A percentile compares a stretch with the other conserved stretches of the same genome.
Conservation (phyloP, 1,140 invertebrate species). For the Drosophila jambulina region DNA sequence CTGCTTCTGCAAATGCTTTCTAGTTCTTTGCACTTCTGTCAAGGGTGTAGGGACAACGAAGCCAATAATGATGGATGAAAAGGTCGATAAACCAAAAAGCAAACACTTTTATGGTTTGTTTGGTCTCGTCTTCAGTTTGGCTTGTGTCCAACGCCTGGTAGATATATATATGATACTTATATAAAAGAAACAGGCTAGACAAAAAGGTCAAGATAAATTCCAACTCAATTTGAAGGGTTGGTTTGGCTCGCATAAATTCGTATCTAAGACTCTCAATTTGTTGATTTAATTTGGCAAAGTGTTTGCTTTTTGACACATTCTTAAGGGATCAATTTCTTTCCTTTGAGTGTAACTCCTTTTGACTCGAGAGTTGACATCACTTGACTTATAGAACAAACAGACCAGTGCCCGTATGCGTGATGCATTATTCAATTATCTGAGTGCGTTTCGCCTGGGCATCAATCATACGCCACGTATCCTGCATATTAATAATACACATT, state of each 20-base stretch:
- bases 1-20: conserved; percentile 40
- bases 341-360: conserved; percentile 7
- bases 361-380: conserved; percentile 30
- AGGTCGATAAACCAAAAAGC: conserved; percentile 56
- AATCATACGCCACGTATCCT: conserved; percentile 70
- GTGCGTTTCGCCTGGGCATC: conserved; percentile 45
- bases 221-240: conserved; percentile 14
- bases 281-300: conserved; percentile 35
- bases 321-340: neutral
- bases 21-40: conserved; percentile 9
- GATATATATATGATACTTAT: neutral
- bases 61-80: conserved; percentile 43
- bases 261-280: neutral
- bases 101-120: conserved; percentile 79
- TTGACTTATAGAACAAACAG: conserved; percentile 43
- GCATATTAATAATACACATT: conserved; percentile 66
- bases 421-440: conserved; percentile 50
- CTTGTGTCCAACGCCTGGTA: neutral
- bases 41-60: conserved; percentile 32
- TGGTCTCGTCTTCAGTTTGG: conserved; percentile 19
- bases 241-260: conserved; percentile 1
- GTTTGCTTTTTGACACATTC: neutral
- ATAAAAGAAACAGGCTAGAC: neutral
- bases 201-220: neutral
- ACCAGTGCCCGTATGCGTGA: neutral